Conservation (phyloP, 92 coral and sea anemone genomes). For the Heliopora coerulea region DNA sequence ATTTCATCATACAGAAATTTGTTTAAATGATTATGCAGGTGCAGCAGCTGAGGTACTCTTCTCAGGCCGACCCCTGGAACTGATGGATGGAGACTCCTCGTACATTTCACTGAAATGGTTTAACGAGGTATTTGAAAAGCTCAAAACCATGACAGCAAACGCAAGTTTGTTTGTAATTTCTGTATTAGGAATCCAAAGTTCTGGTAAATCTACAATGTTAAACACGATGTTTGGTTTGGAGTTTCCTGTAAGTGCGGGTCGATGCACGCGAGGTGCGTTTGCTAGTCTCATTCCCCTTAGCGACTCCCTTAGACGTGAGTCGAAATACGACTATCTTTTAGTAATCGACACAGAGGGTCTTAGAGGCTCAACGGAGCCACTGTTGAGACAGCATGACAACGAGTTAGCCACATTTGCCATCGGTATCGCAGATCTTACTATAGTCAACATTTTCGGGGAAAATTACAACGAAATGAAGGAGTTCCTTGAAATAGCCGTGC, state of each 20-base stretch:
- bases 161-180: constrained; percentile 45
- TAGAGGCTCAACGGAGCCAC: constrained; percentile 36
- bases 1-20: not conserved
- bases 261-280: constrained; percentile 52
- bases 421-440: constrained; percentile 22
- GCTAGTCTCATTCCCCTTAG: constrained; percentile 27
- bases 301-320: constrained; percentile 24
- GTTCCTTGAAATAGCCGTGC: constrained; percentile 18
- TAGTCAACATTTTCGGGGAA: constrained; percentile 28
- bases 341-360: constrained; percentile 51
- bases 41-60: constrained; percentile 43
- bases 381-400: constrained; percentile 37
- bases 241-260: constrained; percentile 42
- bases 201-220: constrained; percentile 55
- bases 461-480: constrained; percentile 13
- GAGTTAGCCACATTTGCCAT: constrained; percentile 49
- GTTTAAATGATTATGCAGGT: constrained; percentile 3
- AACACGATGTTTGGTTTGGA: constrained; percentile 53
- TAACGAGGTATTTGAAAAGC: constrained; percentile 27
- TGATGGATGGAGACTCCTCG: constrained; percentile 50
- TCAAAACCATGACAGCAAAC: constrained; percentile 17
- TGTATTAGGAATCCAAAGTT: constrained; percentile 49
- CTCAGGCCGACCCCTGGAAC: constrained; percentile 45
- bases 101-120: constrained; percentile 46
- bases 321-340: constrained; percentile 44